phyloP scores from a whole-genome alignment of 2,797 vertebrate species.

The Crax fasciolata region DNA sequence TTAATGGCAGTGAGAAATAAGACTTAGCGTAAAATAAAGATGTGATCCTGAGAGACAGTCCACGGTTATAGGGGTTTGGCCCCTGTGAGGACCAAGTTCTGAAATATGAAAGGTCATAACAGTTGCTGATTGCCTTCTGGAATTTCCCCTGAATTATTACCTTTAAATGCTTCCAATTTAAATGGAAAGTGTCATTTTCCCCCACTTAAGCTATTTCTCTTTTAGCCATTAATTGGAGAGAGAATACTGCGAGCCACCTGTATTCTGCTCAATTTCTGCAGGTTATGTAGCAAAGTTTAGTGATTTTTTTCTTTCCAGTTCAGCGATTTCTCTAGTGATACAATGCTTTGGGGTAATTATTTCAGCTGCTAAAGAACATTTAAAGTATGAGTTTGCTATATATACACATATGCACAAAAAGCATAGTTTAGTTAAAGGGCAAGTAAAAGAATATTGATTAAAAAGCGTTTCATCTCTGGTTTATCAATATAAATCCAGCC shows the following conservation, averaged over 20 bases:
- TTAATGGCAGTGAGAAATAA: constrained; percentile 35
- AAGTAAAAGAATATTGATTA: background rate
- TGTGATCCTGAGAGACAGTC: constrained; percentile 1
- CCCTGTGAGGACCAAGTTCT: constrained; percentile 1
- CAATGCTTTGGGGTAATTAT: constrained; percentile 28
- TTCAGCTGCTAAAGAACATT: constrained; percentile 30
- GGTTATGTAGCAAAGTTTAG: background rate
- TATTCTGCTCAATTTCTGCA: constrained; percentile 46
- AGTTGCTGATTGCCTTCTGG: constrained; percentile 28
- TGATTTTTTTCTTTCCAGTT: background rate
- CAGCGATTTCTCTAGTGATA: constrained; percentile 9
- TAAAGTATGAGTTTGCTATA: background rate
- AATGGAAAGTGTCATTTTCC: constrained; percentile 51
- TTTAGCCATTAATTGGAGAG: constrained; percentile 46
- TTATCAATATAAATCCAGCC: background rate
- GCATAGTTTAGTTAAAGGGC: background rate
- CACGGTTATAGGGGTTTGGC: background rate
- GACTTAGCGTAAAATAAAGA: constrained; percentile 47
- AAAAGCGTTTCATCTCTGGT: background rate
- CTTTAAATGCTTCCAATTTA: constrained; percentile 28
- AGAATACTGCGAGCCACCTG: constrained; percentile 30
- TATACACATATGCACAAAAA: background rate
- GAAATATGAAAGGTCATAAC: constrained; percentile 35
- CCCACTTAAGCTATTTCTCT: constrained; percentile 38
- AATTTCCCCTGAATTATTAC: constrained; percentile 23